Evolutionary conservation across 2,888 invertebrate species (phyloP), one percentile per base, ranked within the genome.

Genomic region (Metacarcinus magister): DNA sequence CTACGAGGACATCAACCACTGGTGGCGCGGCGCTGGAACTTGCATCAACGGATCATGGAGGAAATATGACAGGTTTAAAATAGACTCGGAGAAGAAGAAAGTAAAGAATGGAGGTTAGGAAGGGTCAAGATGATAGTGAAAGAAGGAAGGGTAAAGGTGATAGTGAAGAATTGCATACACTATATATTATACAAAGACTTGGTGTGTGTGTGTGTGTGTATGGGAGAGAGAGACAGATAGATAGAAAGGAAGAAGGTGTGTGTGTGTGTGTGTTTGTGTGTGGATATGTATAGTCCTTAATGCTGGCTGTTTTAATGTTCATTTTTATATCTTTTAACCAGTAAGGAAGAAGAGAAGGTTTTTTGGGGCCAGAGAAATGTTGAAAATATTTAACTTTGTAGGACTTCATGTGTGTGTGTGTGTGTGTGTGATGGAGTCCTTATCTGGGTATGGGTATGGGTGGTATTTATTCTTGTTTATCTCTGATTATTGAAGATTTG

Each of bases 1-100:
- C 97, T 99, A 99, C 98, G 98, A 98, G 94, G 99, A 99, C 97
- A 98, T 99, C 96, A 99, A 99, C 97, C 98, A 98, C 97, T 99
- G 99, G 99, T 99, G 99, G 99, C 98, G 94, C 7, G 92, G 91
- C 1, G 98, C 98, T 0, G 98, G 98, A 97, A 98, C 98, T 23
- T 99, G 99, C 98, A 99, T 99, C 93, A 98, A 98, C 54, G 98
- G 98, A 95, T 98, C 98, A 0, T 98, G 98, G 98, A 87, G 97
- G 43, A 96, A 96, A 43, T 96, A 95, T 19, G 96, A 96, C 75
- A 96, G 95, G 89, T 95, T 96, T 82, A 96, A 95, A n/a, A 32
- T 28, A 10, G 96, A 96, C 8, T 39, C 82, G 8, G 96, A 96
- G 44, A 94, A 82, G 91, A 96, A 95, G 67, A 95, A 96, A 28